Evolutionary conservation across 2,113 vertebrate species (phyloP), one percentile per base, ranked within the genome.

Genomic region (Strix uralensis): DNA sequence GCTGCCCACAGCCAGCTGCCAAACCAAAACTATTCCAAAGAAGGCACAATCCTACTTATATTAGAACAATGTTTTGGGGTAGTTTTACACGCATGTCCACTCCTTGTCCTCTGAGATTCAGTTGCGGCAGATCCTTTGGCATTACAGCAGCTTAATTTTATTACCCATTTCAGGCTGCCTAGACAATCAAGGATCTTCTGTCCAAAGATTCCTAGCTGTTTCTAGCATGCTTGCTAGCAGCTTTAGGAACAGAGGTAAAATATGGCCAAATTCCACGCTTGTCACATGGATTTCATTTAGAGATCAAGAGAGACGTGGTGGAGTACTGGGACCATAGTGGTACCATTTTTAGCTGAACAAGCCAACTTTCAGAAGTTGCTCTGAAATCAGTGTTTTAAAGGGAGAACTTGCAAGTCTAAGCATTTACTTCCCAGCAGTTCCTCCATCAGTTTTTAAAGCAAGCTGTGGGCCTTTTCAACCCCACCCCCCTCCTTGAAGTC

Each of bases 11-110:
- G 66, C 25, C 13, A 7, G 30, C 57, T 75, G 85, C 25, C 74
- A 96, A 91, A 90, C 92, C 49, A 72, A 86, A 95, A 88, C 49
- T 79, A 47, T 86, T 90, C 46, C 7, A 9, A 86, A 88, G 66
- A n/a, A 29, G 17, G 62, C 74, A 77, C 58, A 91, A 58, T 34
- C 44, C 71, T 74, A 20, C 70, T 94, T n/a, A 38, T 2, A 79
- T 30, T 38, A 69, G 57, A 73, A 51, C 25, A 58, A 2, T 38
- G 47, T 66, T 89, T 69, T n/a, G 66, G 73, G 34, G 20, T 25
- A 77, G 65, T 59, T 92, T 70, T 34, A 92, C 49, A 87, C 1
- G 2, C 52, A 59, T 0, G 2, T 21, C 63, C 88, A 63, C 8
- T 25, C 72, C 42, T 67, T 63, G 42, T 75, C 89, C 70, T 61